Conservation (phyloP, 2,888 invertebrate genomes). For the Cataglyphis altisquamis region DNA sequence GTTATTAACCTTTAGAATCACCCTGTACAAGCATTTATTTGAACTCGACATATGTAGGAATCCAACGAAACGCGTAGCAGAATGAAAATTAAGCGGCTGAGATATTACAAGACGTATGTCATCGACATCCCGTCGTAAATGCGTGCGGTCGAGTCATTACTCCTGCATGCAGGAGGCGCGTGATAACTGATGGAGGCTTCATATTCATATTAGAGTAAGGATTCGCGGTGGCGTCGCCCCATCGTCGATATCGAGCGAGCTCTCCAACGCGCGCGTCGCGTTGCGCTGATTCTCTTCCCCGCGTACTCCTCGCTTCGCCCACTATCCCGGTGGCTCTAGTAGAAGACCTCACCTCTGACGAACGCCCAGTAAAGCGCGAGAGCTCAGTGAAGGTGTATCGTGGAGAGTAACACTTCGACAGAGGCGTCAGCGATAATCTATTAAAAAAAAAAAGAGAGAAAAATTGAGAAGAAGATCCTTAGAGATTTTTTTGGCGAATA, state of each 20-base stretch:
- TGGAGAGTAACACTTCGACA: slow-evolving; percentile 2
- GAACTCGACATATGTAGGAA: not conserved
- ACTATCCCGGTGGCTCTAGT: slow-evolving; percentile 40
- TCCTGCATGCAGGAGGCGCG: slow-evolving; percentile 7
- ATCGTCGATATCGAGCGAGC: slow-evolving; percentile 79
- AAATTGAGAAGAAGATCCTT: not conserved
- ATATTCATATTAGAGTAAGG: slow-evolving; percentile 29
- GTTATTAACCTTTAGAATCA: too few relatives aligned
- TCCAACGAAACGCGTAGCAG: not conserved
- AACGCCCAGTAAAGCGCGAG: slow-evolving; percentile 78
- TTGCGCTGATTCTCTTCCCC: slow-evolving; percentile 36
- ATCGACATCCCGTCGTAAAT: not conserved
- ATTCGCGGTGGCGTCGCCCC: slow-evolving; percentile 45
- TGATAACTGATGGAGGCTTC: slow-evolving; percentile 32
- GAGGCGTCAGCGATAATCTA: slow-evolving; percentile 8
- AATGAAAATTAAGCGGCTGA: not conserved
- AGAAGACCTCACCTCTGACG: slow-evolving; percentile 50
- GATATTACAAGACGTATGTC: not conserved
- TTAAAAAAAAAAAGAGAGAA: not conserved
- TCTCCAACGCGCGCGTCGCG: slow-evolving; percentile 76
- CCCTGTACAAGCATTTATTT: not conserved
- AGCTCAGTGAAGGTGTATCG: slow-evolving; percentile 70
- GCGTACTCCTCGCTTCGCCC: slow-evolving; percentile 38
- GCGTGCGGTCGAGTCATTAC: not conserved
- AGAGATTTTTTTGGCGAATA: not conserved